Evolutionary conservation across 2,797 vertebrate species (phyloP).

Genomic region (Tapirus indicus): DNA sequence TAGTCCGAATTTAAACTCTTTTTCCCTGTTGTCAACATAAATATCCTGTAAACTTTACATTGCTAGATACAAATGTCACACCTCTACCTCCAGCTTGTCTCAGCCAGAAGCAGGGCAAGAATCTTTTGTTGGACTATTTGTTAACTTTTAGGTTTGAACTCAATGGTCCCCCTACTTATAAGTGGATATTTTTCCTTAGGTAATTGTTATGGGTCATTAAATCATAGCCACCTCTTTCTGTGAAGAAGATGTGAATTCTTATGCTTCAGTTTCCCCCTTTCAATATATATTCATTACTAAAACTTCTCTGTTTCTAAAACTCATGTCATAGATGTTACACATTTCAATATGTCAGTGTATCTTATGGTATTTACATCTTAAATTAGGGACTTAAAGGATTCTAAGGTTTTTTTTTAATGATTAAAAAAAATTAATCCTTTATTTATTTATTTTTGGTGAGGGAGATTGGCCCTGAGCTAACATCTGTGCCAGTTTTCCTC

Average conservation of each 20-base stretch:
- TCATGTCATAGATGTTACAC: not conserved
- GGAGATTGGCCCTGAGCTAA: too few species aligned
- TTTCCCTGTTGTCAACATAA: not conserved
- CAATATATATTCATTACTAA: not conserved
- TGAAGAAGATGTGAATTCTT: not conserved
- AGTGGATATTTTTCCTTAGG: slow-evolving; percentile 6
- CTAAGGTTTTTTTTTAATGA: not conserved
- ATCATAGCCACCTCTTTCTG: not conserved
- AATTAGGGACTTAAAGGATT: slow-evolving; percentile 15
- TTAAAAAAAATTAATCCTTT: too few species aligned
- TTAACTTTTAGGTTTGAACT: slow-evolving; percentile 6
- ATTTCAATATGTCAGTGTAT: not conserved
- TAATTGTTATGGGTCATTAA: not conserved
- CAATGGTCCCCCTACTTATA: not conserved
- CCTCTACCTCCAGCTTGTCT: not conserved
- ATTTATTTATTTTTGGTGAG: too few species aligned
- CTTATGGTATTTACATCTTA: not conserved
- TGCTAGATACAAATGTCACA: not conserved
- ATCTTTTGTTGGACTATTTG: not conserved
- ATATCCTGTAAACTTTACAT: not conserved
- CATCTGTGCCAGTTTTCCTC: too few species aligned
- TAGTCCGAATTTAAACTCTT: not conserved
- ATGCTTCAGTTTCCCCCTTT: not conserved
- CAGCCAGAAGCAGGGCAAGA: not conserved
- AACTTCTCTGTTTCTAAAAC: not conserved